Percentiles rank a stretch among this genome's conserved stretches.
Conservation (phyloP, 1,140 invertebrate species). For the Scylla paramamosain region DNA sequence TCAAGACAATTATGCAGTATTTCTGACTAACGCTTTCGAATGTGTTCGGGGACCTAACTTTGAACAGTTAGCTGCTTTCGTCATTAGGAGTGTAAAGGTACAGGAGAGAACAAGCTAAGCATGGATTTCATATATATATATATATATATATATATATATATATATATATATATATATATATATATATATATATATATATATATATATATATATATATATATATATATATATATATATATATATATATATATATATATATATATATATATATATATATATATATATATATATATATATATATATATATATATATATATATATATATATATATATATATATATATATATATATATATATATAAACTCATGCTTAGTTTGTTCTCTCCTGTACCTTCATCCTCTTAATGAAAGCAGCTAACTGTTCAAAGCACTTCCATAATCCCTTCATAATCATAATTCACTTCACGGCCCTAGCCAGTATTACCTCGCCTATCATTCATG, state of each 20-base stretch:
- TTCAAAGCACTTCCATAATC: no score
- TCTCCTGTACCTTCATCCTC: not conserved
- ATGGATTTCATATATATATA: slow-evolving; percentile 2
- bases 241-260: no score
- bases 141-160: slow-evolving; percentile 26
- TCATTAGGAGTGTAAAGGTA: not conserved
- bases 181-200: slow-evolving; percentile 26
- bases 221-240: no score
- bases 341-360: slow-evolving; percentile 26
- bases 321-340: slow-evolving; percentile 26
- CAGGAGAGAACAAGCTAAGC: not conserved
- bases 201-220: slow-evolving; percentile 26
- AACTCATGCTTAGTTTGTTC: not conserved
- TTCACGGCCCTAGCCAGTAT: no score
- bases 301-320: slow-evolving; percentile 26
- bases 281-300: slow-evolving; percentile 26
- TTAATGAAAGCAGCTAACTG: no score
- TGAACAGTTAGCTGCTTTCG: no score
- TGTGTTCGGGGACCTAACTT: no score
- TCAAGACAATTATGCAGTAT: no score
- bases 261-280: no score
- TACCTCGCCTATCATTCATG: no score
- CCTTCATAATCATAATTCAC: no score
- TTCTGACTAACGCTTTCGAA: no score
- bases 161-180: slow-evolving; percentile 26